These are phyloP conservation scores for Sphaerophoria taeniata DNA, from an alignment of 2,888 invertebrate species.

Conservation along the genomic window DNA sequence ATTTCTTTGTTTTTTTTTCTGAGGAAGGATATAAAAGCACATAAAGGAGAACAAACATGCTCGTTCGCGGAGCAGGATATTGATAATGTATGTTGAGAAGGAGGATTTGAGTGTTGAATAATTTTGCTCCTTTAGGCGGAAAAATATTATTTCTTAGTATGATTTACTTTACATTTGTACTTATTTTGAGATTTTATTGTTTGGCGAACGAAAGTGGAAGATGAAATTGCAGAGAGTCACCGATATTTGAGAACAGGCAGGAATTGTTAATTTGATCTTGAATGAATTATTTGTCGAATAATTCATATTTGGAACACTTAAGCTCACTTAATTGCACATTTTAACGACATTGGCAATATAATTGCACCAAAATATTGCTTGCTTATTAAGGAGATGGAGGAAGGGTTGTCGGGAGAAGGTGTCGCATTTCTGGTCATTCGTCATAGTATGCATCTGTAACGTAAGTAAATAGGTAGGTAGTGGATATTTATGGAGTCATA, in stretches of 20 bases:
- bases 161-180: constrained; percentile 62
- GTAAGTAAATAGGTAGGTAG: too few species aligned
- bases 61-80: constrained; percentile 43
- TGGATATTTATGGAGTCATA: too few species aligned
- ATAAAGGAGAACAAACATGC: constrained; percentile 66
- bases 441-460: too few species aligned
- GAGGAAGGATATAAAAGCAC: constrained; percentile 38
- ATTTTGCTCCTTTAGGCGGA: constrained; percentile 51
- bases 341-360: too few species aligned
- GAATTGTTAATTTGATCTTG: constrained; percentile 11
- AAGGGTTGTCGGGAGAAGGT: too few species aligned
- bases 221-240: constrained; percentile 18
- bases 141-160: constrained; percentile 66
- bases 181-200: constrained; percentile 17
- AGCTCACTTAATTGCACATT: too few species aligned
- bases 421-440: too few species aligned
- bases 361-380: too few species aligned
- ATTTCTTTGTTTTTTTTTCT: constrained; percentile 27
- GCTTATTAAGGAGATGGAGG: too few species aligned
- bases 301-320: too few species aligned
- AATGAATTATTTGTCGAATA: background rate
- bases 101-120: constrained; percentile 59
- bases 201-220: constrained; percentile 11
- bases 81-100: constrained; percentile 45
- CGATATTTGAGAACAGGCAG: background rate